Evolutionary conservation across 1,140 invertebrate species (phyloP).

Genomic region (Eciton burchellii): DNA sequence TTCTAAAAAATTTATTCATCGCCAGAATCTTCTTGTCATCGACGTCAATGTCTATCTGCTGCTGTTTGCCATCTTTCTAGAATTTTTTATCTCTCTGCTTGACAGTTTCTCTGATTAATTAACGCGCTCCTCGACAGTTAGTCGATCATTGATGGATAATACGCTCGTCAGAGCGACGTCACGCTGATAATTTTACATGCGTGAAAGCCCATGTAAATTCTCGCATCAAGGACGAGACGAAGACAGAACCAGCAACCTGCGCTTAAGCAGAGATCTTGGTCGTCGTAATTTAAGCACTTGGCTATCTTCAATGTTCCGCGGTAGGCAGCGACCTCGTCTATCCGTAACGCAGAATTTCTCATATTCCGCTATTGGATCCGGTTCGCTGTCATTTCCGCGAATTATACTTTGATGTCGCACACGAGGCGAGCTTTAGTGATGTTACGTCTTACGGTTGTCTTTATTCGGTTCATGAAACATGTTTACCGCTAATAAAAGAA

Average conservation of each 20-base stretch:
- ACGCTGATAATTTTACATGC: slow-evolving; percentile 57
- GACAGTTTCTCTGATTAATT: slow-evolving; percentile 32
- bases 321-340: slow-evolving; percentile 73
- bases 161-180: slow-evolving; percentile 15
- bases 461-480: neutral
- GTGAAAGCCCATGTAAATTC: slow-evolving; percentile 55
- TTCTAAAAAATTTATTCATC: slow-evolving; percentile 17
- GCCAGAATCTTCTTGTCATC: neutral
- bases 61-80: slow-evolving; percentile 9
- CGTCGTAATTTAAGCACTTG: slow-evolving; percentile 74
- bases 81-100: slow-evolving; percentile 16
- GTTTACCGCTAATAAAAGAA: neutral
- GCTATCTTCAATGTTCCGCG: slow-evolving; percentile 54
- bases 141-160: slow-evolving; percentile 59
- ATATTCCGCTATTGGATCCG: slow-evolving; percentile 34
- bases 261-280: slow-evolving; percentile 68
- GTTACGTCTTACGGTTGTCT: neutral
- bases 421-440: neutral
- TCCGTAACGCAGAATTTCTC: slow-evolving; percentile 75
- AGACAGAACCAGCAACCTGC: slow-evolving; percentile 68
- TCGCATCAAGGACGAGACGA: slow-evolving; percentile 69
- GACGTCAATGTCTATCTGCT: slow-evolving; percentile 23
- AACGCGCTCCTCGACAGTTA: neutral
- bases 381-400: neutral
- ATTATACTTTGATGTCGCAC: neutral